These are phyloP conservation scores for Thereva nobilitata DNA, from an alignment of 2,888 invertebrate genomes.

Conservation along the genomic window DNA sequence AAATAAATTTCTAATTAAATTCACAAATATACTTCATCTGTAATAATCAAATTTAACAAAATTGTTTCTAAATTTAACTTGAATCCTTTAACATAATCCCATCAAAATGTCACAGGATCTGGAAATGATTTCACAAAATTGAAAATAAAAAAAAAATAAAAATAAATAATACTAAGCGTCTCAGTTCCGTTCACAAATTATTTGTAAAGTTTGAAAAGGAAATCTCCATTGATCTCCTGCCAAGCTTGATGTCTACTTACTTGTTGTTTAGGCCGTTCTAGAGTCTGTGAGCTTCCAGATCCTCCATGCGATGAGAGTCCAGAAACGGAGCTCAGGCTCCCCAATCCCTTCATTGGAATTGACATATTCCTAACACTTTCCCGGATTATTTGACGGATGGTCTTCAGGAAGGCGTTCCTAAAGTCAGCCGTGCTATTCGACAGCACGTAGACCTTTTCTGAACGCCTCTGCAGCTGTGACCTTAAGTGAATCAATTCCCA, in stretches of 20 bases:
- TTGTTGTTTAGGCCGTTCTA: conserved; percentile 69
- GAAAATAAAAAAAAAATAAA: too few relatives aligned
- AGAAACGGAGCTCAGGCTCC: conserved; percentile 59
- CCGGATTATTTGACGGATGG: conserved; percentile 94
- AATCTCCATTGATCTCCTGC: conserved; percentile 4
- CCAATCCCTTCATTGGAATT: conserved; percentile 77
- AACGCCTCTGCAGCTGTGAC: conserved; percentile 89
- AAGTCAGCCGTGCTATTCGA: conserved; percentile 96
- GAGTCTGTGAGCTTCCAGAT: conserved; percentile 63
- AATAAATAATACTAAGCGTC: too few relatives aligned
- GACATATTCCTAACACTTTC: conserved; percentile 98
- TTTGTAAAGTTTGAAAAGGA: conserved; percentile 12
- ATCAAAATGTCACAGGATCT: too few relatives aligned
- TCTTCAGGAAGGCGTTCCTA: conserved; percentile 95
- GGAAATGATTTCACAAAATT: too few relatives aligned
- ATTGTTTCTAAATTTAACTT: too few relatives aligned
- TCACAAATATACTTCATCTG: too few relatives aligned
- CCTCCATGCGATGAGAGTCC: conserved; percentile 57
- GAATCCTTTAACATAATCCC: too few relatives aligned
- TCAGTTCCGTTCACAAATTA: neutral
- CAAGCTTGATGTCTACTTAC: conserved; percentile 49
- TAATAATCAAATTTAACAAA: too few relatives aligned
- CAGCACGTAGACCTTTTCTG: conserved; percentile 94
- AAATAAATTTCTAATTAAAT: too few relatives aligned
- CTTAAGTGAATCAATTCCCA: conserved; percentile 97